These are phyloP conservation scores for Enteromius viviparus DNA, from an alignment of 2,797 vertebrate species.

Conservation along the genomic window DNA sequence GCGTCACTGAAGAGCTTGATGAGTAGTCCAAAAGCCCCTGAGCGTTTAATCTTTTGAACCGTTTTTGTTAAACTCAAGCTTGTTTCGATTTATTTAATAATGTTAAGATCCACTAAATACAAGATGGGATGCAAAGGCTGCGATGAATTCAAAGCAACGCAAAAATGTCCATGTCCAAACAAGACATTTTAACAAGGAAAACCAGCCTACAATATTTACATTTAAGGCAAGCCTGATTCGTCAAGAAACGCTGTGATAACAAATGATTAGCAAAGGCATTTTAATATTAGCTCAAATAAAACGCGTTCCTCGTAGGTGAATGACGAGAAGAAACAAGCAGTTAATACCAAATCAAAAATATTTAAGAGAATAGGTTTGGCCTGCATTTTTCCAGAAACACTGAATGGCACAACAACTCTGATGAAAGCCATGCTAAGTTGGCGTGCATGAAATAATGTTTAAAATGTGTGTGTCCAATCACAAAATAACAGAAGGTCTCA, in stretches of 20 bases:
- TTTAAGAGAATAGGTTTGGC: background rate
- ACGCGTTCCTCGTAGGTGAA: background rate
- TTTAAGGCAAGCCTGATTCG: background rate
- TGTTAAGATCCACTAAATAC: background rate
- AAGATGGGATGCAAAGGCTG: background rate
- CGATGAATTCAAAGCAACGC: conserved; percentile 7
- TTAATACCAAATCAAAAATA: no score
- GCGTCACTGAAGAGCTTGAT: conserved; percentile 63
- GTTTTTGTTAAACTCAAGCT: conserved; percentile 3
- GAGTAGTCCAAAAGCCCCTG: conserved; percentile 69
- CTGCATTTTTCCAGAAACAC: background rate
- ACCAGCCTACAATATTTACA: background rate
- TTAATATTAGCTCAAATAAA: no score
- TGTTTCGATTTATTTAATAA: conserved; percentile 13
- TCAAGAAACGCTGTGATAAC: background rate
- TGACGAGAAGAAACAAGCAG: background rate
- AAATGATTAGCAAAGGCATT: background rate
- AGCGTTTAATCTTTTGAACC: conserved; percentile 37
- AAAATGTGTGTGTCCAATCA: background rate
- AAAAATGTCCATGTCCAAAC: conserved; percentile 12
- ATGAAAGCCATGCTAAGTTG: background rate
- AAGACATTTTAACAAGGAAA: background rate
- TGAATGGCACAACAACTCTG: background rate
- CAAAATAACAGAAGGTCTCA: background rate
- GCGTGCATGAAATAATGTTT: background rate